Percentiles rank a stretch among this genome's conserved stretches.
Evolutionary conservation across 1,140 invertebrate genomes (phyloP).

Genomic region (Neuroterus valhalla): DNA sequence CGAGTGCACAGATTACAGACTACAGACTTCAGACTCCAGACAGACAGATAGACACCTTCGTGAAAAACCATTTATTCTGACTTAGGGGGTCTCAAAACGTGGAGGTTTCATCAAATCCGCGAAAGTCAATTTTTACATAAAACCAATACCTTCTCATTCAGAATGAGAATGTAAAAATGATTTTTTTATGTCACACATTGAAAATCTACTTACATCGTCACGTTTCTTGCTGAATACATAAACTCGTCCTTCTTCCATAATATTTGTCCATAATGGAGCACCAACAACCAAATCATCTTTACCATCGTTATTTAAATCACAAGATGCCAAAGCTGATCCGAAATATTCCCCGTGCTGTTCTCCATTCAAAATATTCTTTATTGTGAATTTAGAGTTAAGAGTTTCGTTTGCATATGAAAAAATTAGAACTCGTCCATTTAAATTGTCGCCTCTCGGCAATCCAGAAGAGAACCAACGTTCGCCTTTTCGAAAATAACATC

Average conservation of each 20-base stretch:
- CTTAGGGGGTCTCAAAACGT: too few species aligned
- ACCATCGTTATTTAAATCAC: constrained; percentile 84
- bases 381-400: constrained; percentile 40
- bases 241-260: constrained; percentile 78
- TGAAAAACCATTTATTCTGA: too few species aligned
- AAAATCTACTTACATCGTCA: constrained; percentile 25
- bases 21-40: too few species aligned
- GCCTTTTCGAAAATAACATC: constrained; percentile 70
- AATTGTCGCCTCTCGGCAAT: constrained; percentile 72
- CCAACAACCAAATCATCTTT: constrained; percentile 85
- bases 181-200: neutral
- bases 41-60: too few species aligned
- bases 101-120: too few species aligned
- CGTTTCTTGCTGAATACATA: constrained; percentile 69
- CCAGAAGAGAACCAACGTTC: constrained; percentile 73
- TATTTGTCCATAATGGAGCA: constrained; percentile 81
- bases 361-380: constrained; percentile 70
- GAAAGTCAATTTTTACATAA: too few species aligned
- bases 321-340: constrained; percentile 80
- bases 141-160: too few species aligned
- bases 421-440: constrained; percentile 72
- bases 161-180: too few species aligned
- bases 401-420: constrained; percentile 56
- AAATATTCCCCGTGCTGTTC: constrained; percentile 86
- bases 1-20: too few species aligned